Evolutionary conservation across 2,888 invertebrate species (phyloP), one percentile per base, ranked within the genome.

Genomic region (Philhelius pedissequus): DNA sequence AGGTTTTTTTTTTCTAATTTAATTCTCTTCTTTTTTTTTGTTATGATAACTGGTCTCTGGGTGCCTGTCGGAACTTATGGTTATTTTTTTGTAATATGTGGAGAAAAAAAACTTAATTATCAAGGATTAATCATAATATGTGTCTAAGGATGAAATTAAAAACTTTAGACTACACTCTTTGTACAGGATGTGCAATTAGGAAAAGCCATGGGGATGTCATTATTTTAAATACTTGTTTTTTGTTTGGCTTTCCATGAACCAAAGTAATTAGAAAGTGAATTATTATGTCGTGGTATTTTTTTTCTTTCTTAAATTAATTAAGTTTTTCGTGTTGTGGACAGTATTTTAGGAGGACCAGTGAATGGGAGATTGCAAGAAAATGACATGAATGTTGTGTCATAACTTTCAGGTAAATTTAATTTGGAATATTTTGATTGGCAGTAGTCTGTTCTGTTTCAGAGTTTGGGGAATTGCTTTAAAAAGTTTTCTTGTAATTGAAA

Each of bases 81-180:
- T 64, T 30, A 45, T 9, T 15, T 54, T 25, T 60, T 60, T 38
- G 43, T 62, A 18, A 62, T 40, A 62, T 60, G 38, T 27, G 27
- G 18, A 74, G 20, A 52, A 35, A 40, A 27, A 54, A 48, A 58
- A 58, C 60, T 64, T 75, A 69, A 74, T 62, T 75, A 69, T 54
- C 30, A 56, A 64, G 80, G 43, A 76, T 81, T 75, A 70, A 81
- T 76, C 70, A 64, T 81, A 56, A 54, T 62, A 58, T 50, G 48
- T 69, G 69, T 56, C 38, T 45, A 32, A 35, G 45, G 69, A 70
- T 62, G 30, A 13, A 54, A 64, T 50, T 13, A 40, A 58, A 43
- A 73, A 30, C 38, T 50, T 73, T 68, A 18, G 38, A 66, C 54
- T 20, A 62, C n/a, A 38, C 2, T 3, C 25, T 11, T 66, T 20